These are phyloP conservation scores for Esox lucius DNA, from an alignment of 2,797 vertebrate genomes.

Conservation along the genomic window DNA sequence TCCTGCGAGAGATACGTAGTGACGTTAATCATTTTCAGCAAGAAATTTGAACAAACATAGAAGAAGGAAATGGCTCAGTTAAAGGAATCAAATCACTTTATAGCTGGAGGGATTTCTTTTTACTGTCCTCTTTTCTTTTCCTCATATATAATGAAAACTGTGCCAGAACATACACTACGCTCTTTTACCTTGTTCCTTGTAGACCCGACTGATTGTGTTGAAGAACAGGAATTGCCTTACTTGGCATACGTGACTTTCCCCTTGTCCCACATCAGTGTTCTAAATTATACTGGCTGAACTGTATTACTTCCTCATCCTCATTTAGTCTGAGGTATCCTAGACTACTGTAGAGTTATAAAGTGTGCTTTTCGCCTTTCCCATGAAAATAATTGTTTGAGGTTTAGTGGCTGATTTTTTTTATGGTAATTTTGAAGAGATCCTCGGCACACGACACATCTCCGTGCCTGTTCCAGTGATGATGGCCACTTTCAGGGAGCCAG, in stretches of 20 bases:
- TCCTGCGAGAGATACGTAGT: not conserved
- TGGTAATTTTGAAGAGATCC: too few relatives aligned
- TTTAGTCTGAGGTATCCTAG: too few relatives aligned
- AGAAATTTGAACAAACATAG: not conserved
- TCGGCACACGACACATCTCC: too few relatives aligned
- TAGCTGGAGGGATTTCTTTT: not conserved
- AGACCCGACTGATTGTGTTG: not conserved
- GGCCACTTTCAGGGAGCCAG: too few relatives aligned
- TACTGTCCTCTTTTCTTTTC: not conserved
- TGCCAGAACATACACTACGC: not conserved
- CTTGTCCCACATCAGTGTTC: conserved; percentile 29
- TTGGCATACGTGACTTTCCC: conserved; percentile 37
- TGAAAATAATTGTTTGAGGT: too few relatives aligned
- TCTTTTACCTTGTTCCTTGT: not conserved
- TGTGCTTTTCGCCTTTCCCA: too few relatives aligned
- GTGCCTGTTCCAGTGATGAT: too few relatives aligned
- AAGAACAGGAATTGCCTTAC: not conserved
- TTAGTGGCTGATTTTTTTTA: too few relatives aligned
- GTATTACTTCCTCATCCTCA: conserved; percentile 52
- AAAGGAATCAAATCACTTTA: not conserved
- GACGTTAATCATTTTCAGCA: not conserved
- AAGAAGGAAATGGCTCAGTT: not conserved
- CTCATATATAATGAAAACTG: not conserved
- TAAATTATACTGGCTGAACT: conserved; percentile 23
- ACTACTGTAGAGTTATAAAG: too few relatives aligned